Evolutionary conservation across 2,797 vertebrate genomes (phyloP), one percentile per base, ranked within the genome.

Genomic region (Fistularia tabacaria): DNA sequence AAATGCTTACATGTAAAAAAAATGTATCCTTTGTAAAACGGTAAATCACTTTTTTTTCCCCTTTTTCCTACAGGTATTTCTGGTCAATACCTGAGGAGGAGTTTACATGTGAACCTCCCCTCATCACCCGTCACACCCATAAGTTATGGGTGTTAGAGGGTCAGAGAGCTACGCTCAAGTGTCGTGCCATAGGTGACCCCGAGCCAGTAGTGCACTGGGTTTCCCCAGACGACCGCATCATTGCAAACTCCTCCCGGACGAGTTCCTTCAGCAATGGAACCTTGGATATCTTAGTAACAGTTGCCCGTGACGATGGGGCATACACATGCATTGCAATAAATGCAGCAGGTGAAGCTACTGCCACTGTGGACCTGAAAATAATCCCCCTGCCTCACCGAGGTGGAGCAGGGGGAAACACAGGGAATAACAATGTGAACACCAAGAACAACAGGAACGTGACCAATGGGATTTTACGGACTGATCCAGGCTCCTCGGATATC

Each of bases 241-340:
- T 97, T 1, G 87, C 90, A 6, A 97, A 97, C 83, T 92, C 93
- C 13, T 94, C 93, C 13, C 83, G 93, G 47, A 90, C 90, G n/a
- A 87, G 87, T 59, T 94, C 93, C 44, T 95, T 93, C 78, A 90
- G 90, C 71, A 96, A 97, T 0, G 95, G 95, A 43, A 96, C 95
- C 0, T 81, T 97, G 67, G 94, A 96, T 77, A 83, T 97, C 36
- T 81, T 93, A 59, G 94, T 95, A 58, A 93, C 94, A 0, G 89
- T 94, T 0, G 89, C 92, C 1, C 87, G 92, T 38, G 94, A 97
- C 0, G 93, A 93, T 0, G 95, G 95, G 36, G 76, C 84, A 6
- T 97, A 95, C 74, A 94, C 93, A 0, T 97, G 95, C 69, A 96
- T 97, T 3, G 93, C 95, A 10, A 94, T 94, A 69, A 97, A 97